Evolutionary conservation across 2,113 vertebrate genomes (phyloP).

Genomic region (Phrynosoma platyrhinos): DNA sequence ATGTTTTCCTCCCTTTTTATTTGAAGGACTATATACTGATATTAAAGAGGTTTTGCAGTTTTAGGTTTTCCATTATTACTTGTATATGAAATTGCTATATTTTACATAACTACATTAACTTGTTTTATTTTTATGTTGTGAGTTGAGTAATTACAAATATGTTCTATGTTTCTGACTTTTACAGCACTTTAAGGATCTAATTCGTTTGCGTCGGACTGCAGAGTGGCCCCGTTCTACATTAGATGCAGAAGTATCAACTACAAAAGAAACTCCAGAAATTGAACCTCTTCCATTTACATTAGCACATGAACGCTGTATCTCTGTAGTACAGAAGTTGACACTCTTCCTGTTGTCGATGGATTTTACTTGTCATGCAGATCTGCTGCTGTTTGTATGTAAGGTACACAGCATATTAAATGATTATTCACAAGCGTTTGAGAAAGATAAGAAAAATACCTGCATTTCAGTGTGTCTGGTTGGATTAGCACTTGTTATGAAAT

Average conservation of each 20-base stretch:
- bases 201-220: slow-evolving; percentile 94
- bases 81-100: slow-evolving; percentile 1
- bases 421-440: neutral
- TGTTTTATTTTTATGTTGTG: neutral
- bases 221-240: slow-evolving; percentile 96
- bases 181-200: slow-evolving; percentile 98
- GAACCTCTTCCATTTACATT: slow-evolving; percentile 96
- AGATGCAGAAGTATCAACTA: slow-evolving; percentile 90
- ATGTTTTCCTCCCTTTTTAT: neutral
- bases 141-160: neutral
- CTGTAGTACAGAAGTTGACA: slow-evolving; percentile 95
- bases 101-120: neutral
- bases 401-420: slow-evolving; percentile 70
- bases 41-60: neutral
- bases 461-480: neutral
- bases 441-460: neutral
- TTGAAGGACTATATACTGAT: neutral
- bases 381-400: slow-evolving; percentile 98
- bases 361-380: slow-evolving; percentile 98
- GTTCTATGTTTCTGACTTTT: slow-evolving; percentile 34
- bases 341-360: slow-evolving; percentile 99
- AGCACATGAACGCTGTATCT: slow-evolving; percentile 97
- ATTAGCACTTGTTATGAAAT: neutral
- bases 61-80: neutral
- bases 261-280: slow-evolving; percentile 94